A percentile compares a stretch with the other conserved stretches of the same genome.
Evolutionary conservation across 2,113 vertebrate species (phyloP).

Genomic region (Rhizomys pruinosus): DNA sequence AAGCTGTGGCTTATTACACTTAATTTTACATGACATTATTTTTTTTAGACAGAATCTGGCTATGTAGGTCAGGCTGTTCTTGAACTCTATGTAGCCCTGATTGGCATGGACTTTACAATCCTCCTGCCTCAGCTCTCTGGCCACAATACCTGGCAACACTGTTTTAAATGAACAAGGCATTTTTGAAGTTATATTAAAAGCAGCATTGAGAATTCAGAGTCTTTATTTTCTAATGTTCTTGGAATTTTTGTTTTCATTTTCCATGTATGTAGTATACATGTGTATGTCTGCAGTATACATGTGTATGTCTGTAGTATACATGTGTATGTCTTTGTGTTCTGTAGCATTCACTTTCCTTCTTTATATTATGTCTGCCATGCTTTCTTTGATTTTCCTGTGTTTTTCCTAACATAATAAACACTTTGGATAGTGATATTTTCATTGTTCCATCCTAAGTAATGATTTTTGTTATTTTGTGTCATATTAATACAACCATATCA

Average conservation of each 20-base stretch:
- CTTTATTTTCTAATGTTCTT: slow-evolving; percentile 23
- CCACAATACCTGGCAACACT: not conserved
- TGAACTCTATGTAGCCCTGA: not conserved
- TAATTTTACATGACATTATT: not conserved
- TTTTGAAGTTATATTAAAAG: slow-evolving; percentile 13
- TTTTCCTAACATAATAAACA: not conserved
- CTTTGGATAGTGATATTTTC: no score
- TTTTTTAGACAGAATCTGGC: not conserved
- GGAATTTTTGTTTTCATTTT: slow-evolving; percentile 28
- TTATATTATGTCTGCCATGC: not conserved
- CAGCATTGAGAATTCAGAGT: not conserved
- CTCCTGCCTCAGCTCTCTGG: not conserved
- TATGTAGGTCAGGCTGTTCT: not conserved
- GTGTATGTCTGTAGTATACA: not conserved
- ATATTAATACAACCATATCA: not conserved
- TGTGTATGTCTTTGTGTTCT: not conserved
- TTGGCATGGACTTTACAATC: not conserved
- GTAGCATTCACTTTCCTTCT: not conserved
- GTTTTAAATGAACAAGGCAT: not conserved
- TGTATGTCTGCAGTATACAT: not conserved
- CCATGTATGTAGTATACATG: no score
- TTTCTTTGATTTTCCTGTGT: not conserved
- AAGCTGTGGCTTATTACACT: not conserved
- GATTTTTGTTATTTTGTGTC: not conserved
- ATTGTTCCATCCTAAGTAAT: not conserved